These are phyloP conservation scores for Spinus olivaceus DNA, from an alignment of 2,797 vertebrate genomes.

Conservation along the genomic window DNA sequence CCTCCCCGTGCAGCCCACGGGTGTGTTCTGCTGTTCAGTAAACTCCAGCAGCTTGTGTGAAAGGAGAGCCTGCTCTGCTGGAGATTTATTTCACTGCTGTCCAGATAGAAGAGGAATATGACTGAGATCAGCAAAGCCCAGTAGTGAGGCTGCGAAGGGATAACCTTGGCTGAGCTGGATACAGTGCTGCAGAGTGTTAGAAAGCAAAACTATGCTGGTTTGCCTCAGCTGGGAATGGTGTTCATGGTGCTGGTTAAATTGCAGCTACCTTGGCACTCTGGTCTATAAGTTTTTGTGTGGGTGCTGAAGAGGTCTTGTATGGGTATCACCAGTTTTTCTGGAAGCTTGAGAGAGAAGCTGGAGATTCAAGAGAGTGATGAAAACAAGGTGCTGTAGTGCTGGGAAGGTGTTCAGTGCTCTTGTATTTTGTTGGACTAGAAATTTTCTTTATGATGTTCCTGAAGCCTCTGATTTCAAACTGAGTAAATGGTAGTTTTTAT, in stretches of 20 bases:
- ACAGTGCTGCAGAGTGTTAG: not conserved
- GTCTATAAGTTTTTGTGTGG: not conserved
- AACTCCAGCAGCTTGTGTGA: not conserved
- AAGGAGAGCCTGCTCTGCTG: not conserved
- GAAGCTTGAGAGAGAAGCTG: not conserved
- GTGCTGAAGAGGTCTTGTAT: not conserved
- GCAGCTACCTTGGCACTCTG: not conserved
- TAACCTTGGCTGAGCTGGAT: not conserved
- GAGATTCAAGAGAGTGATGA: not conserved
- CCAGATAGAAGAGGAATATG: not conserved
- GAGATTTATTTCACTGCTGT: not conserved
- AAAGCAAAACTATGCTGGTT: not conserved
- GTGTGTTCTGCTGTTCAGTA: not conserved
- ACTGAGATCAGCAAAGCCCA: not conserved
- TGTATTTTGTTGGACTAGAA: not conserved
- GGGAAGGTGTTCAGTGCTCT: not conserved
- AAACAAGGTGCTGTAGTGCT: not conserved
- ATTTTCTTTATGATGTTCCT: not conserved
- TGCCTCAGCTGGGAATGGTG: not conserved
- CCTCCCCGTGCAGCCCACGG: not conserved
- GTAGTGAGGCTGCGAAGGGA: not conserved
- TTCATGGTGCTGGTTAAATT: not conserved
- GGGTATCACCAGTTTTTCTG: not conserved
- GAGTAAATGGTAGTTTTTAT: not conserved
- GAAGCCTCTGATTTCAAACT: not conserved